Evolutionary conservation across 2,888 invertebrate species (phyloP).

Genomic region (Apeira syringaria): DNA sequence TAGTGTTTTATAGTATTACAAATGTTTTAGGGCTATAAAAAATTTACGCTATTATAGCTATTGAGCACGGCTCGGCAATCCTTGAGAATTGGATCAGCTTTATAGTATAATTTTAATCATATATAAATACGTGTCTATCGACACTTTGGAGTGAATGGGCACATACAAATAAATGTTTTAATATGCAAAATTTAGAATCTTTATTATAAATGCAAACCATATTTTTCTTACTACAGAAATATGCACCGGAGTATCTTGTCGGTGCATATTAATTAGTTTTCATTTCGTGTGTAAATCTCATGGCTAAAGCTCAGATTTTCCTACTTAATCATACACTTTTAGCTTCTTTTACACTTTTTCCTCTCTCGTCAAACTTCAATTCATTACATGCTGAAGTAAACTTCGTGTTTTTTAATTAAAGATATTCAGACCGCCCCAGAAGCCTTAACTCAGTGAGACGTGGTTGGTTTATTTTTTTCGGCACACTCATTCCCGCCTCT

Average conservation of each 20-base stretch:
- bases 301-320: conserved; percentile 35
- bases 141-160: too few relatives aligned
- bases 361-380: conserved; percentile 58
- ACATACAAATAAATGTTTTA: too few relatives aligned
- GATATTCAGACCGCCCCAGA: conserved; percentile 78
- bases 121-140: too few relatives aligned
- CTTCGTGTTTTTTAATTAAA: conserved; percentile 79
- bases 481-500: conserved; percentile 82
- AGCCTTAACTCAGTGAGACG: conserved; percentile 80
- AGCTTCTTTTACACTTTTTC: conserved; percentile 43
- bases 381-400: conserved; percentile 64
- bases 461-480: conserved; percentile 83
- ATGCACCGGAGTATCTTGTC: conserved; percentile 39
- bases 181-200: too few relatives aligned
- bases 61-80: too few relatives aligned
- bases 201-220: too few relatives aligned
- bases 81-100: too few relatives aligned
- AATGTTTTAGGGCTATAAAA: too few relatives aligned
- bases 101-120: too few relatives aligned
- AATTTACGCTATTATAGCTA: too few relatives aligned
- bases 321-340: conserved; percentile 36
- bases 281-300: conserved; percentile 36
- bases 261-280: conserved; percentile 51
- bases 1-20: too few relatives aligned
- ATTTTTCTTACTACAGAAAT: too few relatives aligned